Base-by-base conservation (phyloP, 2,113 vertebrate genomes). In the Scophthalmus maximus region DNA sequence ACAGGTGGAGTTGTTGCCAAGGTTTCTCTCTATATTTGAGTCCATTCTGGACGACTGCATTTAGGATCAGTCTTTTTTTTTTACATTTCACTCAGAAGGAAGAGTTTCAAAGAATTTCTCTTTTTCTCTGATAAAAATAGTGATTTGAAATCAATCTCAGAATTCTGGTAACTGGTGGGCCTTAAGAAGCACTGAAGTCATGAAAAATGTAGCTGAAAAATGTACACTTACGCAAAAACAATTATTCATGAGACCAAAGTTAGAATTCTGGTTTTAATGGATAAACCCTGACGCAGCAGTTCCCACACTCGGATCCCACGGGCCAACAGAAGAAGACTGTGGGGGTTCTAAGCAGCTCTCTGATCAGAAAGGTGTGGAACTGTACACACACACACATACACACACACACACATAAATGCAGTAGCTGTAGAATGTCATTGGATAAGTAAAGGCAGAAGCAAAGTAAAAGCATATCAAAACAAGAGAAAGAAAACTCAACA, bases 271-370 rank as follows among this genome's bases (percentile, higher is more conserved):
- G 12, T 50, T 38, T 38, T 6, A 23, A 49, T 36, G n/a, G n/a
- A 22, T 64, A 8, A 50, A 50, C 9, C 18, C 60, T 64, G 52
- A 58, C 42, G 32, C 70, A 59, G 34, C 63, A 71, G 25, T 30
- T 60, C 32, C 18, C 30, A 0, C 18, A 46, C 42, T 46, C 42
- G 6, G 18, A 17, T 46, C 42, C 18, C 42, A 20, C 10, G 5
- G 42, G 1, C 30, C 12, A 11, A 44, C 6, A 8, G 47, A 25
- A 30, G 11, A 42, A 22, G 9, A 29, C 46, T 20, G 36, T 38
- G 36, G 17, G 3, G 12, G 38, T 30, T 68, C 26, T 20, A 6
- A 12, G n/a, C 25, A 56, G 29, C 8, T 46, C 38, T 44, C 26
- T 6, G 3, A 29, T 50, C 32, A 30, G 20, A 67, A 22, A 66